Conservation (phyloP, 1,140 invertebrate species). For the Whitmania pigra region DNA sequence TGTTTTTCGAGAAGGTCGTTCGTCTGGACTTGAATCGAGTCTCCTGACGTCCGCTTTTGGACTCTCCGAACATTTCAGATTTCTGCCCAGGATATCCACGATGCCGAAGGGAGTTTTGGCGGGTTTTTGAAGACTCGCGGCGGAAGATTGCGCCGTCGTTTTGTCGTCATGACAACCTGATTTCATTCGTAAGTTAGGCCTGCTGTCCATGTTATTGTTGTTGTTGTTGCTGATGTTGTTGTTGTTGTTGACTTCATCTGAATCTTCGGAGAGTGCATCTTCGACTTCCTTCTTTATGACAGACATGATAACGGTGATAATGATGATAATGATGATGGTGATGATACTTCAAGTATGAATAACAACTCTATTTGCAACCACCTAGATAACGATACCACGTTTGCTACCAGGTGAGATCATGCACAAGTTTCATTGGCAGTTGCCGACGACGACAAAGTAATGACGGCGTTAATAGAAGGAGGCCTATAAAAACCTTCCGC, state of each 20-base stretch:
- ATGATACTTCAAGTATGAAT: no score
- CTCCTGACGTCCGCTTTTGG: background rate
- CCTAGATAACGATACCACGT: no score
- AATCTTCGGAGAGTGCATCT: background rate
- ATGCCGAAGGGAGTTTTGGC: conserved; percentile 14
- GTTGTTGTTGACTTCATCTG: background rate
- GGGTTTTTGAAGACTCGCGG: background rate
- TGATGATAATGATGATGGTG: no score
- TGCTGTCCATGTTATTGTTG: background rate
- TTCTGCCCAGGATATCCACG: conserved; percentile 10
- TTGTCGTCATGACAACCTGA: no score
- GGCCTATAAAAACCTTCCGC: no score
- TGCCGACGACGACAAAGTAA: no score
- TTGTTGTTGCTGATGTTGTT: conserved; percentile 3
- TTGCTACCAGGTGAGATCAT: no score
- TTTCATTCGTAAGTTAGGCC: background rate
- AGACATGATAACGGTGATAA: no score
- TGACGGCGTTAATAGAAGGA: no score
- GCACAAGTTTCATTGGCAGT: no score
- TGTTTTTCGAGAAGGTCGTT: background rate
- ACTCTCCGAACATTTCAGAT: background rate
- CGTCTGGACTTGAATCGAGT: background rate
- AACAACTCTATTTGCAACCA: no score
- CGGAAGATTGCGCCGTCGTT: no score
- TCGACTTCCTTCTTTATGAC: conserved; percentile 4